These are phyloP conservation scores for Belonocnema kinseyi DNA, from an alignment of 1,140 invertebrate species.

Conservation along the genomic window DNA sequence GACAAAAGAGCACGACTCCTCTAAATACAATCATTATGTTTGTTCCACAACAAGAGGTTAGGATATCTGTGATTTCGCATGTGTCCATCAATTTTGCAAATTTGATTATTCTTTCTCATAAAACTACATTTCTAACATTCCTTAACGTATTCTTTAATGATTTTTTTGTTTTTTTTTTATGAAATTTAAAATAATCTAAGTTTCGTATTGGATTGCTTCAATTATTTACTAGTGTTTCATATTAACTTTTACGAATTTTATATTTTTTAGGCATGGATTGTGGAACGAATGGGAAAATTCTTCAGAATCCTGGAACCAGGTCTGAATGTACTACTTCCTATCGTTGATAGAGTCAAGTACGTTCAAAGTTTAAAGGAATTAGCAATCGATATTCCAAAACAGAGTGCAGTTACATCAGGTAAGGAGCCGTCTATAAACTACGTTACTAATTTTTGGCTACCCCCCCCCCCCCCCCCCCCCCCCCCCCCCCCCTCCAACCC, in stretches of 20 bases:
- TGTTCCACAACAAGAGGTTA: constrained; percentile 98
- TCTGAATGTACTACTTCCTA: constrained; percentile 93
- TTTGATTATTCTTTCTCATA: constrained; percentile 19
- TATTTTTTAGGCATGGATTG: constrained; percentile 91
- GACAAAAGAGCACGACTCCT: constrained; percentile 83
- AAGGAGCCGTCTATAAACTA: constrained; percentile 40
- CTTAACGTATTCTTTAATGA: no score
- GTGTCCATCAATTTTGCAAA: not conserved
- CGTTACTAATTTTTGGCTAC: no score
- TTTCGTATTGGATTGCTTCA: not conserved
- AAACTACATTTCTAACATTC: not conserved
- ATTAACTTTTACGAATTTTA: constrained; percentile 31
- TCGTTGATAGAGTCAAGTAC: constrained; percentile 97
- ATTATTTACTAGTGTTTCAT: not conserved
- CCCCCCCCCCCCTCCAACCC: no score
- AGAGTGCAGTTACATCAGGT: constrained; percentile 96
- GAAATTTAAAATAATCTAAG: not conserved
- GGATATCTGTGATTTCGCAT: no score
- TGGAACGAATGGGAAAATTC: constrained; percentile 99
- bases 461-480: no score
- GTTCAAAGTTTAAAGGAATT: constrained; percentile 99
- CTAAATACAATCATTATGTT: constrained; percentile 97
- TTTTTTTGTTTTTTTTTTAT: not conserved
- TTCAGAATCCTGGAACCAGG: constrained; percentile 95
- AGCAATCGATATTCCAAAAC: constrained; percentile 98